These are phyloP conservation scores for Plebejus anna DNA, from an alignment of 2,888 invertebrate genomes.

Conservation along the genomic window DNA sequence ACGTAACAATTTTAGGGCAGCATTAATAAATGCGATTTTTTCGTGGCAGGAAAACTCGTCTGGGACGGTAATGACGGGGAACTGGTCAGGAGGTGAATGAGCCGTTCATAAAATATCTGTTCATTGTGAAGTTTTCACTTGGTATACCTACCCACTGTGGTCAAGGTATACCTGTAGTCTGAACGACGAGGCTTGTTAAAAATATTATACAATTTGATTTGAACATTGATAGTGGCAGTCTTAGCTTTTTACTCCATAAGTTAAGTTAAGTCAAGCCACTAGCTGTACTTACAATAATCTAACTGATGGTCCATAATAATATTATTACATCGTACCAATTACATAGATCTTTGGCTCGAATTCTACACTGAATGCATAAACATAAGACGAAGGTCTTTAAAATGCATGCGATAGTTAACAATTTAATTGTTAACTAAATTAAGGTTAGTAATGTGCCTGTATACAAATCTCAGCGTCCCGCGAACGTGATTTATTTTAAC, in stretches of 20 bases:
- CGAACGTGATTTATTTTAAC: no score
- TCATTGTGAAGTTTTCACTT: slow-evolving; percentile 31
- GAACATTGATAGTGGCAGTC: not conserved
- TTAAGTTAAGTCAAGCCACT: no score
- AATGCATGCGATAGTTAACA: not conserved
- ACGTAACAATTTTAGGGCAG: slow-evolving; percentile 14
- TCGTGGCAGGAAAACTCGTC: slow-evolving; percentile 21
- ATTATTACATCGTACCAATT: not conserved
- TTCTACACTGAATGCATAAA: not conserved
- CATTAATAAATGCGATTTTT: slow-evolving; percentile 27
- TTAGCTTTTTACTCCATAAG: no score
- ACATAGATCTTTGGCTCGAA: not conserved
- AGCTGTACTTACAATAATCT: no score
- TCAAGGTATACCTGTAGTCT: not conserved
- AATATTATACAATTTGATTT: not conserved
- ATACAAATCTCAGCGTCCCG: slow-evolving; percentile 11
- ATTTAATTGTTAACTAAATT: not conserved
- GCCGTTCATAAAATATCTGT: slow-evolving; percentile 37
- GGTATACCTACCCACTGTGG: not conserved
- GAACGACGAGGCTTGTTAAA: no score
- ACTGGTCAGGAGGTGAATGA: slow-evolving; percentile 32
- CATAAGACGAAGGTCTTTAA: not conserved
- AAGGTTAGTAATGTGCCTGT: not conserved
- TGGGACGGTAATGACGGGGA: not conserved
- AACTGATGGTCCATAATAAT: not conserved